Evolutionary conservation across 2,797 vertebrate genomes (phyloP), one percentile per base, ranked within the genome.

Genomic region (Tolypeutes matacus): DNA sequence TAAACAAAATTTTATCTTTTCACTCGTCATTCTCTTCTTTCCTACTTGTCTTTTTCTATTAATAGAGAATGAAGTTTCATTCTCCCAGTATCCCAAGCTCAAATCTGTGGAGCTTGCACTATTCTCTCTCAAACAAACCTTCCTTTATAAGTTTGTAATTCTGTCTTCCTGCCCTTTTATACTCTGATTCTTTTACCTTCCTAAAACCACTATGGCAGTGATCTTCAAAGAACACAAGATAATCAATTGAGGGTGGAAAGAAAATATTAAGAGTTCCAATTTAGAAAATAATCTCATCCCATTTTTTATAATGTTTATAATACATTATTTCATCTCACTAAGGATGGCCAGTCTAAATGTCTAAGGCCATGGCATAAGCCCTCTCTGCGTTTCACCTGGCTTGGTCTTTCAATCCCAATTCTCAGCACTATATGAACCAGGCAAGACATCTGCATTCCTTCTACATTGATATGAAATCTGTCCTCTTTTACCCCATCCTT

Each of bases 151-250:
- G 11, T 80, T 65, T 84, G 46, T 72, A 89, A 72, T 64, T 83
- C 13, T 86, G 49, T 86, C 12, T 92, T 83, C 31, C 11, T 85
- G 1, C 6, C 39, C 18, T 85, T 86, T 72, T 93, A 42, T 91
- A 76, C 76, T 89, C 11, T 85, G 91, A 58, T 49, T 89, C 3
- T 85, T 93, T 92, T 70, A 34, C 94, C 72, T 89, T 93, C 58
- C 91, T 93, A 91, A 9, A 81, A 85, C 20, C 27, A 5, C 4
- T 78, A 60, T 36, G 56, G 3, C 13, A 95, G 20, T 90, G 29
- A 11, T 82, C 58, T 86, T 72, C 46, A 95, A 96, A 94, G 42
- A 94, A 84, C 58, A 72, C 42, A 94, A 76, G 56, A 77, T 56
- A 18, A 70, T 72, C 36, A 51, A 83, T 1, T 80, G 36, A 89